Evolutionary conservation across 1,140 invertebrate genomes (phyloP), one percentile per base, ranked within the genome.

Genomic region (Calliphora vicina): DNA sequence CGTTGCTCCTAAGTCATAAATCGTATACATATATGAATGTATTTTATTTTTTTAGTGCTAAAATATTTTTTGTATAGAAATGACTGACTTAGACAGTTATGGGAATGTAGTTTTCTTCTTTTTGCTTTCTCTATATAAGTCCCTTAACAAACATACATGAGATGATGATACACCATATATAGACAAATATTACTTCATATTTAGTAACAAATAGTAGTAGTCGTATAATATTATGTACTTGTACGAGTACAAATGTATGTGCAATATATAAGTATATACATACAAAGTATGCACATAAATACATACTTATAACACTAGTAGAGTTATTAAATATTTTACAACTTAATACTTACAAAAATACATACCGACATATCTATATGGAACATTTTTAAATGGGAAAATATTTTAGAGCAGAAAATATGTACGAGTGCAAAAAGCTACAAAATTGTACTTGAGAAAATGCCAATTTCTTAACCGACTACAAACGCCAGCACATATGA

Each of bases 301-400:
- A 20, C 57, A 67, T 67, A 23, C 57, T 23, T 67, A 67, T 67
- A 67, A 67, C 61, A 67, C 61, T 67, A 67, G 61, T 23, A 23
- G 61, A 67, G 61, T 67, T 67, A 67, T 67, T 67, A 67, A 67
- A 67, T 67, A 67, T 67, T 67, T 67, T 67, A 67, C 23, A 67
- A 23, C n/a, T 67, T 67, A 0, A 67, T 67, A 67, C 57, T n/a
- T 6, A 67, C 20, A 25, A 17, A n/a, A 1, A n/a, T 57, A 57
- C 50, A 57, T n/a, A n/a, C 12, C 4, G 6, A n/a, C 23, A 6
- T 6, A 67, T 23, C 61, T 5, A 20, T n/a, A n/a, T 67, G 20
- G 6, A n/a, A 25, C 6, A 12, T 23, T 25, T 20, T 20, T 57
- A 57, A 57, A 57, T 23, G 61, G 61, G 6, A 20, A 67, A 25